phyloP scores from a whole-genome alignment of 2,797 vertebrate species.

The Bryconaethiops microstoma region DNA sequence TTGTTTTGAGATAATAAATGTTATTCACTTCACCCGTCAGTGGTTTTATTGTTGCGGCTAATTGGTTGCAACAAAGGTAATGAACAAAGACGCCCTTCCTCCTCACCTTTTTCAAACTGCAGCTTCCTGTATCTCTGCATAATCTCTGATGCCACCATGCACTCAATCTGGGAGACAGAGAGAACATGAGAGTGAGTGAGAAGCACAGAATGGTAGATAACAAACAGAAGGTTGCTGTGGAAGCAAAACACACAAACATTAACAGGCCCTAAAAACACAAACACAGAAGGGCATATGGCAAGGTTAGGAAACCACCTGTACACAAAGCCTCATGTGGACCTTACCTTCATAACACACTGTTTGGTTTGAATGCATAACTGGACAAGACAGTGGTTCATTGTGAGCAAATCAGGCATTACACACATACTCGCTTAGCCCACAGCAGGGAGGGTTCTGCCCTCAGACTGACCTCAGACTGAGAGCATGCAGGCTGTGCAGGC shows the following conservation, averaged over 20 bases:
- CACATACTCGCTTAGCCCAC: slow-evolving; percentile 27
- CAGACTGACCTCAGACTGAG: slow-evolving; percentile 51
- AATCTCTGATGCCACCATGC: slow-evolving; percentile 94
- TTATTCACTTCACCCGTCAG: too few species aligned
- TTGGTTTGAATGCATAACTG: not conserved
- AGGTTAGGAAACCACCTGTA: not conserved
- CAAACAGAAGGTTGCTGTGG: slow-evolving; percentile 35
- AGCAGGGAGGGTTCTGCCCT: slow-evolving; percentile 49
- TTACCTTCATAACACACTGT: not conserved
- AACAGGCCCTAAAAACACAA: not conserved
- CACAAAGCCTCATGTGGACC: not conserved
- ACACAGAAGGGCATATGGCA: not conserved
- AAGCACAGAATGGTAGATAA: slow-evolving; percentile 15
- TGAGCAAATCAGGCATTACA: slow-evolving; percentile 35
- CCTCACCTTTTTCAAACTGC: slow-evolving; percentile 96
- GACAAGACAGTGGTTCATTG: not conserved
- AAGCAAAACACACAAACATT: slow-evolving; percentile 3
- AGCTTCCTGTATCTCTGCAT: slow-evolving; percentile 98
- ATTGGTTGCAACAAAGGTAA: not conserved
- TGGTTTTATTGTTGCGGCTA: not conserved
- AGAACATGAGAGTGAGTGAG: slow-evolving; percentile 44
- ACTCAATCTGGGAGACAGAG: slow-evolving; percentile 86
- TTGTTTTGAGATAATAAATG: too few species aligned
- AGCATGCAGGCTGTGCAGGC: slow-evolving; percentile 19
- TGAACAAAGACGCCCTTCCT: slow-evolving; percentile 3